Conservation (phyloP, 2,888 invertebrate genomes). For the Mactromeris polynyma region DNA sequence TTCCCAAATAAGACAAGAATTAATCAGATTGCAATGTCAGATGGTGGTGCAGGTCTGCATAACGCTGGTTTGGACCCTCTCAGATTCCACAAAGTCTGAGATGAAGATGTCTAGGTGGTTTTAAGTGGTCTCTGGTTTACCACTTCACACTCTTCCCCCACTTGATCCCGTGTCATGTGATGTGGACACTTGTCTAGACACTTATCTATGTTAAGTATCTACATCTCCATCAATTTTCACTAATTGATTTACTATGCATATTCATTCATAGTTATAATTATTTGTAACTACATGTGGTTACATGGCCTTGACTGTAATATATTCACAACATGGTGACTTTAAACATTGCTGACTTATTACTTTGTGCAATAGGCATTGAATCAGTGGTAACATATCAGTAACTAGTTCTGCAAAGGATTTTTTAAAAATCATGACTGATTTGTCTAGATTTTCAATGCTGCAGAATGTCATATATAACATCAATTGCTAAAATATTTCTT, state of each 20-base stretch:
- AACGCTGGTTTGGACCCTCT: not conserved
- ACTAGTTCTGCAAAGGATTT: too few species aligned
- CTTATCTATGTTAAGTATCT: constrained; percentile 10
- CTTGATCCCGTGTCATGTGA: constrained; percentile 33
- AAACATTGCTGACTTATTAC: not conserved
- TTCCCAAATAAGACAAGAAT: not conserved
- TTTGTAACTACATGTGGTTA: not conserved
- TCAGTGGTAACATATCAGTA: too few species aligned
- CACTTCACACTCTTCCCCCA: constrained; percentile 43
- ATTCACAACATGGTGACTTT: not conserved
- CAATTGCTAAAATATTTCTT: too few species aligned
- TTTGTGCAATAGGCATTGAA: too few species aligned
- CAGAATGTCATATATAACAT: too few species aligned
- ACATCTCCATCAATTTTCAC: not conserved
- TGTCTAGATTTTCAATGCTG: too few species aligned
- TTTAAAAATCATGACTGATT: too few species aligned
- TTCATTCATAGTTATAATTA: not conserved
- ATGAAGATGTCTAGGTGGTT: constrained; percentile 10
- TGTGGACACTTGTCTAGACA: constrained; percentile 39
- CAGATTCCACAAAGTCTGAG: constrained; percentile 22
- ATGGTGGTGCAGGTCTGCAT: not conserved
- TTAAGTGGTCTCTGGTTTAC: constrained; percentile 46
- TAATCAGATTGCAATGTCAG: not conserved
- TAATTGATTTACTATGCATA: constrained; percentile 8
- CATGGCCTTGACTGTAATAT: not conserved